Evolutionary conservation across 2,113 vertebrate species (phyloP).

Genomic region (Phycodurus eques): DNA sequence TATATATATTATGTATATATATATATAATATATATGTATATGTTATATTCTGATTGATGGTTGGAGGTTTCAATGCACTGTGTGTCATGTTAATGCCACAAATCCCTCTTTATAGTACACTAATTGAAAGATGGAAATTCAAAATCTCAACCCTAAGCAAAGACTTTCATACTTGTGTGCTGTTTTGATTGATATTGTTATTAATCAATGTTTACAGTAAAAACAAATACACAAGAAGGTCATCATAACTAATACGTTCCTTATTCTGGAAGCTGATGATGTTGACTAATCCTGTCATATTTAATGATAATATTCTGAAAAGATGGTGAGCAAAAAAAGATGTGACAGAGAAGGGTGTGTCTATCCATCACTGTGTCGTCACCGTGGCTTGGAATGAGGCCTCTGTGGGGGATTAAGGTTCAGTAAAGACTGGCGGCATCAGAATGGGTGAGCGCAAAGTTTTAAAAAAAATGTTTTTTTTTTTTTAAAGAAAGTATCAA

Average conservation of each 20-base stretch:
- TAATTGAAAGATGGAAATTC: too few species aligned
- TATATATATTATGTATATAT: too few species aligned
- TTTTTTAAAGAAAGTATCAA: constrained; percentile 3
- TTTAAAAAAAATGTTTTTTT: constrained; percentile 24
- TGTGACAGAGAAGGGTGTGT: constrained; percentile 10
- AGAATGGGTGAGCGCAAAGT: constrained; percentile 29
- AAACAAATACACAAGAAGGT: background rate
- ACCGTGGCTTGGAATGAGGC: constrained; percentile 25
- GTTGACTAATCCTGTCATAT: background rate
- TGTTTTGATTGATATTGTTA: too few species aligned
- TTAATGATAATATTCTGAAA: background rate
- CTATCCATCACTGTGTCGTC: constrained; percentile 26
- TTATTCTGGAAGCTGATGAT: background rate
- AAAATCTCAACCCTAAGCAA: too few species aligned
- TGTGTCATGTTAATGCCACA: too few species aligned
- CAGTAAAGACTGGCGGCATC: constrained; percentile 14
- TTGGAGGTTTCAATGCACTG: too few species aligned
- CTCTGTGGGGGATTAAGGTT: constrained; percentile 38
- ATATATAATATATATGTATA: too few species aligned
- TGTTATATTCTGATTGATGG: too few species aligned
- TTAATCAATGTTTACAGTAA: too few species aligned
- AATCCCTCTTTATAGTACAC: too few species aligned
- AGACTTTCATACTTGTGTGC: too few species aligned
- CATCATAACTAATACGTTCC: background rate
- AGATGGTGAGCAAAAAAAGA: background rate